Evolutionary conservation across 1,140 invertebrate genomes (phyloP).

Genomic region (Trypoxylus dichotomus): DNA sequence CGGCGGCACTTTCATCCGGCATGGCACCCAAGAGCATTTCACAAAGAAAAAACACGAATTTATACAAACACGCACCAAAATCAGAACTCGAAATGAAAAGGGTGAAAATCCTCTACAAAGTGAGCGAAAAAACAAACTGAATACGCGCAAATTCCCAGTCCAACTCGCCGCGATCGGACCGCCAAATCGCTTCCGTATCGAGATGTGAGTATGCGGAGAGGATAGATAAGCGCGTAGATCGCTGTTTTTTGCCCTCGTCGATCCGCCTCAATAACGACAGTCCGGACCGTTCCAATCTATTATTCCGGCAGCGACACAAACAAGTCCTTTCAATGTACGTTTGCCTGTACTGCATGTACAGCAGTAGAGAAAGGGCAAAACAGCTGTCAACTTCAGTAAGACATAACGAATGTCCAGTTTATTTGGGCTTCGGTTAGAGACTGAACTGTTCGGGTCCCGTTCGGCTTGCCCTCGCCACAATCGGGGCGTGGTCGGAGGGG

Average conservation of each 20-base stretch:
- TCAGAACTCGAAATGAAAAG: too few species aligned
- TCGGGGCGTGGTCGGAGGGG: background rate
- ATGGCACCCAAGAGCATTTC: conserved; percentile 52
- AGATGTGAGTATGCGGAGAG: background rate
- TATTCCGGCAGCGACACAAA: background rate
- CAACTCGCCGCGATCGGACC: background rate
- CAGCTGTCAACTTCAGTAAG: conserved; percentile 35
- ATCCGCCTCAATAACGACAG: background rate
- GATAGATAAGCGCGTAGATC: background rate
- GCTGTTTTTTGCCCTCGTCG: background rate
- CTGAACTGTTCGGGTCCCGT: conserved; percentile 35
- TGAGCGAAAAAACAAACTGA: background rate
- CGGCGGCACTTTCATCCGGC: conserved; percentile 49
- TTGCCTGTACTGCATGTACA: background rate
- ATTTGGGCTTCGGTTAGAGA: conserved; percentile 38
- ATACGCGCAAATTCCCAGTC: background rate
- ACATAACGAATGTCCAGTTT: conserved; percentile 39
- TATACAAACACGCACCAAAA: background rate
- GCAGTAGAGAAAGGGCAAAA: conserved; percentile 6
- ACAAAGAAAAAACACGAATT: conserved; percentile 26
- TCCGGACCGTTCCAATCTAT: background rate
- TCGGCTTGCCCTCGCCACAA: conserved; percentile 32
- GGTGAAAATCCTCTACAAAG: background rate
- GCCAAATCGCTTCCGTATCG: background rate
- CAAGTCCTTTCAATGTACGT: background rate